Percentiles rank a stretch among this genome's conserved stretches.
phyloP scores from a whole-genome alignment of 2,888 invertebrate genomes.

The Agriopis leucophaearia region DNA sequence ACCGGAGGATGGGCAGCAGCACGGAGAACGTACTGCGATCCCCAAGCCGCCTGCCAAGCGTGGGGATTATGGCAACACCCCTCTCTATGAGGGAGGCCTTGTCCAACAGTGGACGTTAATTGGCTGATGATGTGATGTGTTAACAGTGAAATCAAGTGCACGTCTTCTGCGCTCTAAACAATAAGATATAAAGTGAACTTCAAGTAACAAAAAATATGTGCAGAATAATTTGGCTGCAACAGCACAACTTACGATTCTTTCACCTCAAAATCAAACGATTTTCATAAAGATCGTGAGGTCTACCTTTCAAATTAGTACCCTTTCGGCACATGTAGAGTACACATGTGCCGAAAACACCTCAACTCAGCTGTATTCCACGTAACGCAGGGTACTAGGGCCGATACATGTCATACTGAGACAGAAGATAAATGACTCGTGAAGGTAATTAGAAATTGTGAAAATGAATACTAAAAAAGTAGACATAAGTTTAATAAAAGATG shows the following conservation, averaged over 20 bases:
- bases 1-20: no score
- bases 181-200: no score
- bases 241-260: slow-evolving; percentile 35
- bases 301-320: slow-evolving; percentile 46
- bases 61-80: no score
- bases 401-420: background rate
- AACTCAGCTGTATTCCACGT: slow-evolving; percentile 7
- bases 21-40: no score
- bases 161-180: no score
- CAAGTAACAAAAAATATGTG: background rate
- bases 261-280: slow-evolving; percentile 43
- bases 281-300: slow-evolving; percentile 44
- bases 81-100: no score
- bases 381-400: background rate
- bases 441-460: background rate
- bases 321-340: slow-evolving; percentile 42
- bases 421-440: no score
- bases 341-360: no score
- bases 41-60: no score
- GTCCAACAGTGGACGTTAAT: no score
- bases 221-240: slow-evolving; percentile 29
- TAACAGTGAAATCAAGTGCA: no score
- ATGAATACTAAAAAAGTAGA: background rate
- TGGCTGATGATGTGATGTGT: no score
- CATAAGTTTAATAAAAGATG: background rate